Percentiles rank a stretch among this genome's conserved stretches.
Evolutionary conservation across 2,797 vertebrate genomes (phyloP).

Genomic region (Netta rufina): DNA sequence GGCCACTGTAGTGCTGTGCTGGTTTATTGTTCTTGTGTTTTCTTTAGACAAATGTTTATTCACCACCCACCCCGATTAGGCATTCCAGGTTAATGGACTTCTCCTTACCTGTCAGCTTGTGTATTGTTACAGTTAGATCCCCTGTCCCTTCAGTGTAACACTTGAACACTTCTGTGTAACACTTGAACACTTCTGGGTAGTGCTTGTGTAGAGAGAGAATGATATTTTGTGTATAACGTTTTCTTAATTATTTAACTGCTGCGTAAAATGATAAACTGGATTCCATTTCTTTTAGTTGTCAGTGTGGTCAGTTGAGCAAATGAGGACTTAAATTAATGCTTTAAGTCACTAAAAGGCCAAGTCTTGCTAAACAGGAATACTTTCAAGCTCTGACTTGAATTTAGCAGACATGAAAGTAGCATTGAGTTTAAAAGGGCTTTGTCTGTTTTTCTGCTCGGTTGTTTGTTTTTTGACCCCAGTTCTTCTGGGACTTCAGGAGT

Average conservation of each 20-base stretch:
- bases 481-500: background rate
- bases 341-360: background rate
- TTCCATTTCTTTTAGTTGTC: background rate
- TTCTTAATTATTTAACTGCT: background rate
- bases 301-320: background rate
- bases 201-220: background rate
- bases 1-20: background rate
- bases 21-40: background rate
- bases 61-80: rapidly evolving
- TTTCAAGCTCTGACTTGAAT: conserved; percentile 30
- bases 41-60: background rate
- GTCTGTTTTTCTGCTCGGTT: background rate
- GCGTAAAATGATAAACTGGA: background rate
- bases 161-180: background rate
- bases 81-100: background rate
- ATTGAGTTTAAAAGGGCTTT: background rate
- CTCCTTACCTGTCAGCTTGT: background rate
- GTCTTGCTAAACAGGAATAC: conserved; percentile 15
- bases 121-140: background rate
- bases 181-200: background rate
- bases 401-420: background rate
- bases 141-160: background rate
- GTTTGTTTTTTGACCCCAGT: background rate
- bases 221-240: background rate
- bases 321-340: background rate